Conservation (phyloP, 2,797 vertebrate species). For the Ctenopoma multispine region DNA sequence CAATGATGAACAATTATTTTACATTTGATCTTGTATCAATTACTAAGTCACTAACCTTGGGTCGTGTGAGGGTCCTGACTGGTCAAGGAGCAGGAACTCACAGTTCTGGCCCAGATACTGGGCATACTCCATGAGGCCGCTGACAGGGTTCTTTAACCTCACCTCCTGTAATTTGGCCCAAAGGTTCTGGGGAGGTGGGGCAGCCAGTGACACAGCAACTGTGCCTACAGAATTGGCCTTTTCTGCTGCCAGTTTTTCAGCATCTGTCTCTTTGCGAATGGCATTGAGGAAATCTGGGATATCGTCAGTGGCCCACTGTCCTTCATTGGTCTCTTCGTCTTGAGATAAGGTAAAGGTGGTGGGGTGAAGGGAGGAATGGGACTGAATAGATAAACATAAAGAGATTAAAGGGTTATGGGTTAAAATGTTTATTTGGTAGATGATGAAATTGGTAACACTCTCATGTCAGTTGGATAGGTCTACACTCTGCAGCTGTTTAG, state of each 20-base stretch:
- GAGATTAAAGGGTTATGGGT: slow-evolving; percentile 4
- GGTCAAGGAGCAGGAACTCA: slow-evolving; percentile 92
- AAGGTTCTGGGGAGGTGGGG: slow-evolving; percentile 84
- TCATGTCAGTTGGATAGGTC: background rate
- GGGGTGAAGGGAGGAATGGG: slow-evolving; percentile 3
- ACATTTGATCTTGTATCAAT: background rate
- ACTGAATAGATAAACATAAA: background rate
- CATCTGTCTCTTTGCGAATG: slow-evolving; percentile 81
- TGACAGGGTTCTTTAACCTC: slow-evolving; percentile 93
- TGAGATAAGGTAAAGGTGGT: slow-evolving; percentile 21
- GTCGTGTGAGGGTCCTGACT: slow-evolving; percentile 95
- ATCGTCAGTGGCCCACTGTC: slow-evolving; percentile 91
- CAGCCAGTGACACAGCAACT: slow-evolving; percentile 85
- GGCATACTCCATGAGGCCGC: slow-evolving; percentile 93
- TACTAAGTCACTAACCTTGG: slow-evolving; percentile 87
- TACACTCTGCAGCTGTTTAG: background rate
- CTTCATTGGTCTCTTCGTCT: slow-evolving; percentile 46
- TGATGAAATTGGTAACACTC: background rate
- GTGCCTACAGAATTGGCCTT: slow-evolving; percentile 63
- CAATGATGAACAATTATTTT: background rate
- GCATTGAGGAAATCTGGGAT: slow-evolving; percentile 91
- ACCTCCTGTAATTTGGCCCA: slow-evolving; percentile 90
- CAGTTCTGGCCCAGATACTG: slow-evolving; percentile 92
- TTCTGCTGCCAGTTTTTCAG: slow-evolving; percentile 55
- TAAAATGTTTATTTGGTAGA: background rate